Conservation (phyloP, 2,888 invertebrate species). For the Creontiades dilutus region DNA sequence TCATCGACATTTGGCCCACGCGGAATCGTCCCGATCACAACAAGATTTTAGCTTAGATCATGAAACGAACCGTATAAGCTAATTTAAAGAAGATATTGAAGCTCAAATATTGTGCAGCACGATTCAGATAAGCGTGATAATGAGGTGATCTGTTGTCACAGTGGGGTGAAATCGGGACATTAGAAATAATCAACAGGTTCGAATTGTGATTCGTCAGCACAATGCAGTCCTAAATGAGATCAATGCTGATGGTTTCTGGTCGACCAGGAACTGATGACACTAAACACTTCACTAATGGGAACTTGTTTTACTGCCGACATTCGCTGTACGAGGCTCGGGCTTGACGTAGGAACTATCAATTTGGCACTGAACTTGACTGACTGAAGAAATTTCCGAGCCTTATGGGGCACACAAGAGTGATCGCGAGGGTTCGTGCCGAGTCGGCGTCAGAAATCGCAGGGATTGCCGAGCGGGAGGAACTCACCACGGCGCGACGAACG, state of each 20-base stretch:
- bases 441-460: conserved; percentile 24
- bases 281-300: neutral
- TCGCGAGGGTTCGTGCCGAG: neutral
- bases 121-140: neutral
- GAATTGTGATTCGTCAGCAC: too few species aligned
- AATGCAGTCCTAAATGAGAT: neutral
- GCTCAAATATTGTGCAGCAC: neutral
- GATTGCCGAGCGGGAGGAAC: conserved; percentile 30
- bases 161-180: neutral
- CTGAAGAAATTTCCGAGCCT: too few species aligned
- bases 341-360: neutral
- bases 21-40: neutral
- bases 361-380: neutral
- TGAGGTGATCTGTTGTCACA: neutral
- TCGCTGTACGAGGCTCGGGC: neutral
- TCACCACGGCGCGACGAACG: conserved; percentile 28
- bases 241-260: neutral
- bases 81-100: neutral
- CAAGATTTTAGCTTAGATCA: neutral
- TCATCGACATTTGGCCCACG: conserved; percentile 57
- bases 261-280: conserved; percentile 4
- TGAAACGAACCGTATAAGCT: neutral
- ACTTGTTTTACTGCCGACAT: neutral
- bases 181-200: neutral
- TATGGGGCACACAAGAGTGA: neutral